Percentiles rank a stretch among this genome's conserved stretches.
phyloP scores from a whole-genome alignment of 2,113 vertebrate genomes.

The Rhipidura dahli region DNA sequence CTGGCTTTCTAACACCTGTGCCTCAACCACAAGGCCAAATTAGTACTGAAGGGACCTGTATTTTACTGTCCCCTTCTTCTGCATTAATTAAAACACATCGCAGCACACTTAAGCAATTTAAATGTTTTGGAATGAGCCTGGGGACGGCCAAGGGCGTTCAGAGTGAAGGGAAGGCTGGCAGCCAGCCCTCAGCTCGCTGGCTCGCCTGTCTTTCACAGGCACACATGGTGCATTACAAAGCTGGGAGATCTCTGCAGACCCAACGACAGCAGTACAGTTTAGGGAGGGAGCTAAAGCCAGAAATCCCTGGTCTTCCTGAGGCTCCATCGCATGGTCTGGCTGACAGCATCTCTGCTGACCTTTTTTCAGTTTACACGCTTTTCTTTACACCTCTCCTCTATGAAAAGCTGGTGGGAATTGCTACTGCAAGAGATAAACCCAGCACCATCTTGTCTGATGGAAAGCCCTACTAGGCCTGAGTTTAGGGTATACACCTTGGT shows the following conservation, averaged over 20 bases:
- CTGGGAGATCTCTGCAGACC: neutral
- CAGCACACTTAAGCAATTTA: constrained; percentile 53
- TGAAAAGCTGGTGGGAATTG: neutral
- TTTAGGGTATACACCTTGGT: neutral
- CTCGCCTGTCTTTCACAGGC: constrained; percentile 19
- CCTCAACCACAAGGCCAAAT: constrained; percentile 4
- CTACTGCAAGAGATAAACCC: neutral
- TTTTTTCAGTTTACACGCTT: neutral
- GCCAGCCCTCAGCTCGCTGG: neutral
- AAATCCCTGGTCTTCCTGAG: neutral
- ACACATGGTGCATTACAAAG: constrained; percentile 1
- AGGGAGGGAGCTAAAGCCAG: neutral
- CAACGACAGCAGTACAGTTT: neutral
- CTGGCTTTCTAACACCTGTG: constrained; percentile 11
- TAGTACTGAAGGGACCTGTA: constrained; percentile 37
- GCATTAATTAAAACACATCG: constrained; percentile 42
- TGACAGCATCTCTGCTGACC: neutral
- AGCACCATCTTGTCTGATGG: neutral
- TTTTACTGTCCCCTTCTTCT: constrained; percentile 48
- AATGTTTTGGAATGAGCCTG: constrained; percentile 34
- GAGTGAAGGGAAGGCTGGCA: constrained; percentile 47
- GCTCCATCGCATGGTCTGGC: neutral
- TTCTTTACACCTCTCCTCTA: neutral
- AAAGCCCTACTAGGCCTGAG: neutral
- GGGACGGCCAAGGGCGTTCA: constrained; percentile 46